Evolutionary conservation across 2,113 vertebrate species (phyloP), one percentile per base, ranked within the genome.

Genomic region (Heterochromis multidens): DNA sequence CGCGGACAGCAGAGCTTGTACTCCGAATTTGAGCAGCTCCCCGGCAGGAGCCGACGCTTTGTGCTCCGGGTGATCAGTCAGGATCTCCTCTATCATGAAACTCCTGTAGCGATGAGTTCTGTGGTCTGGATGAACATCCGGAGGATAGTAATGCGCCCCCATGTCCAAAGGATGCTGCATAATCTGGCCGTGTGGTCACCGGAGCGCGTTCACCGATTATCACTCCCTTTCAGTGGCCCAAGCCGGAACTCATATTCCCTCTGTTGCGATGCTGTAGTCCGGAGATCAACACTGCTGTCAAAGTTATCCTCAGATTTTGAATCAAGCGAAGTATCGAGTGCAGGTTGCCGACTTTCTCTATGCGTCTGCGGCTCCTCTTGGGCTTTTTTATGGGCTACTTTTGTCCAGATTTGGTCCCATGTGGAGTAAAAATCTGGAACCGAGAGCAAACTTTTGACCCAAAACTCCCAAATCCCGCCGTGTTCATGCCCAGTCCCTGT

Each of bases 71-170:
- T 97, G 98, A 19, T 99, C 98, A 0, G 98, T 99, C 77, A 99
- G 97, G 90, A 99, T 99, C 94, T 99, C 98, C 91, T 99, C 98
- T 70, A 99, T 99, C 98, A 99, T 99, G 90, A 99, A 99, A 93
- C 97, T 99, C 95, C 98, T 94, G 95, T 99, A 99, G 65, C 98
- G 97, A 59, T 99, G 98, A n/a, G 98, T 97, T 67, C 98, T 96
- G 95, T 97, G 97, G 88, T 99, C 98, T 0, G 94, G 96, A 37
- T 97, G 97, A 25, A 95, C 95, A 52, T 98, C 98, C 40, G 96
- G 96, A 7, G 97, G 97, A 77, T 97, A 97, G 82, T 96, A 98
- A 92, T 97, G 97, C 40, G 97, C 95, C 67, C 97, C 97, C 67
- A 97, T 85, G 67, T 98, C 98, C 95, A 98, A 90, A 17, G 95